phyloP scores from a whole-genome alignment of 2,888 invertebrate species.

The Ophion slaviceki region DNA sequence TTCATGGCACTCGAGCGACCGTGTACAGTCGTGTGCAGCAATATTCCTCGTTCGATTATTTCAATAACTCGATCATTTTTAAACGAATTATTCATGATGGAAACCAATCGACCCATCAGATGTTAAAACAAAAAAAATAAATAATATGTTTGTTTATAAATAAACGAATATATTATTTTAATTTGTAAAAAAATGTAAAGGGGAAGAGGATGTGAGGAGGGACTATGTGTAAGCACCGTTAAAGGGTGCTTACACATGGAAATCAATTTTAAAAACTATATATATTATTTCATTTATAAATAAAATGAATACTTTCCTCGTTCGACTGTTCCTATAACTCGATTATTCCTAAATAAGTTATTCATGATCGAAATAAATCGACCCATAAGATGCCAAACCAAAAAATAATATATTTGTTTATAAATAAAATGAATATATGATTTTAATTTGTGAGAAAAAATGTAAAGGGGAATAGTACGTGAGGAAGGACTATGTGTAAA shows the following conservation, averaged over 20 bases:
- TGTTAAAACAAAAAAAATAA: background rate
- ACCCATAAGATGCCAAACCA: background rate
- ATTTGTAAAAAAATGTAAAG: too few species aligned
- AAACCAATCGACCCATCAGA: background rate
- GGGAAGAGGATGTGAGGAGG: too few species aligned
- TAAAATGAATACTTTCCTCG: too few species aligned
- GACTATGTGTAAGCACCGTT: too few species aligned
- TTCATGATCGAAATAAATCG: background rate
- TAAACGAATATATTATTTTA: too few species aligned
- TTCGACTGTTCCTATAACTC: too few species aligned
- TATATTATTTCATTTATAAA: too few species aligned
- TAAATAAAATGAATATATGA: background rate
- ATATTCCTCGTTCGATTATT: slow-evolving; percentile 42
- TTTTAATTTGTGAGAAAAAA: too few species aligned
- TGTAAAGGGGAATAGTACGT: too few species aligned
- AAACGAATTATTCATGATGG: background rate
- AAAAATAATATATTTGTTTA: background rate
- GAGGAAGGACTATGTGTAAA: too few species aligned
- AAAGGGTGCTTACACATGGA: too few species aligned
- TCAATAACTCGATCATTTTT: background rate
- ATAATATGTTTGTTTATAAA: background rate
- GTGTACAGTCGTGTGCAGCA: slow-evolving; percentile 71
- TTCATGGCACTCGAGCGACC: slow-evolving; percentile 72
- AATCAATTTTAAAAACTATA: too few species aligned
- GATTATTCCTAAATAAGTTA: background rate